Conservation (phyloP, 2,888 invertebrate genomes). For the Apodemia zela region DNA sequence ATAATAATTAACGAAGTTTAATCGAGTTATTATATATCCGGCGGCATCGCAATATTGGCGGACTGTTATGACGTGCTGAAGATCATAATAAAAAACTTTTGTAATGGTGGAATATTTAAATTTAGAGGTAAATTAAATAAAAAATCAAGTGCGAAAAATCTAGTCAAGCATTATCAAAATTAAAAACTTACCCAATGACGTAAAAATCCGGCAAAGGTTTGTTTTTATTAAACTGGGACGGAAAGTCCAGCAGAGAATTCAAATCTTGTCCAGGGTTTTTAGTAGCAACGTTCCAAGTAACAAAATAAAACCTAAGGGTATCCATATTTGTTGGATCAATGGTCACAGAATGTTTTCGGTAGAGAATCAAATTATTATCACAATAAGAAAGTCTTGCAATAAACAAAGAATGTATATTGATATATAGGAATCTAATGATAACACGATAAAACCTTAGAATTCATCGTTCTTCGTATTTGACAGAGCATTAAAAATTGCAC, state of each 20-base stretch:
- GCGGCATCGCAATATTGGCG: no score
- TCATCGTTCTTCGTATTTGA: neutral
- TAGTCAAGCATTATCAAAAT: neutral
- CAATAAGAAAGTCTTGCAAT: neutral
- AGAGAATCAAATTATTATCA: neutral
- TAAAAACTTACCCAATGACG: conserved; percentile 85
- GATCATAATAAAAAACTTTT: no score
- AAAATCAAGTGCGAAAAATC: no score
- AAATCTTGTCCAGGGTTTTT: conserved; percentile 87
- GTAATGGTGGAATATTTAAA: no score
- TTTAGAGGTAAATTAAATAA: no score
- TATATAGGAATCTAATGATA: neutral
- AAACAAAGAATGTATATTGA: neutral
- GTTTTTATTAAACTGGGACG: conserved; percentile 81
- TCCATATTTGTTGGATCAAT: conserved; percentile 18
- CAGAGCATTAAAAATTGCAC: neutral
- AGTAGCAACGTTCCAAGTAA: conserved; percentile 95
- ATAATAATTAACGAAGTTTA: no score
- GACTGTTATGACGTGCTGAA: no score
- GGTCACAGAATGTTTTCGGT: conserved; percentile 5
- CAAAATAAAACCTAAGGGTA: conserved; percentile 81
- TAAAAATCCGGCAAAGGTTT: conserved; percentile 89
- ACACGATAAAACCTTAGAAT: neutral
- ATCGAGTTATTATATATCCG: no score
- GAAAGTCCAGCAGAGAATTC: conserved; percentile 84